Conservation (phyloP, 2,797 vertebrate genomes). For the Pteronotus mesoamericanus region DNA sequence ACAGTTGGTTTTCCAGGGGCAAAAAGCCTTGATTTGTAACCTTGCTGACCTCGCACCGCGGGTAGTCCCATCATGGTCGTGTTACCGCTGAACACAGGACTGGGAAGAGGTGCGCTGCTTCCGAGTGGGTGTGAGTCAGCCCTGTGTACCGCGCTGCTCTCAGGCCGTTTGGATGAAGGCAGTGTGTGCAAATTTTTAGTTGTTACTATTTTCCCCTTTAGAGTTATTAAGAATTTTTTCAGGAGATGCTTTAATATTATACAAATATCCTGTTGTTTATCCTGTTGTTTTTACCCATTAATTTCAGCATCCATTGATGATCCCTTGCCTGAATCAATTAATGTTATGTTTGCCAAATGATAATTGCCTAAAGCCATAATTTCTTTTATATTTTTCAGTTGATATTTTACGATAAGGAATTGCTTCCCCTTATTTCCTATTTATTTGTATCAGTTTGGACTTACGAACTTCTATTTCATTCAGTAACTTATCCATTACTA, state of each 20-base stretch:
- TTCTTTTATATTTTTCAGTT: background rate
- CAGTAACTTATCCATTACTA: background rate
- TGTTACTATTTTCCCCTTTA: background rate
- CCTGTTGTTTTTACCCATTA: background rate
- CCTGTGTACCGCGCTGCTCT: background rate
- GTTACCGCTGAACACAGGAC: background rate
- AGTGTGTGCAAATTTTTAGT: background rate
- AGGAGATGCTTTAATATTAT: background rate
- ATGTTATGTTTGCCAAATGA: background rate
- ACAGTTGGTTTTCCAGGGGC: background rate
- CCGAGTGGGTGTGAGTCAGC: background rate
- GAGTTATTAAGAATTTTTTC: background rate
- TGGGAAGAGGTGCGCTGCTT: background rate
- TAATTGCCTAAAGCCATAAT: background rate
- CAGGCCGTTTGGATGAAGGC: background rate
- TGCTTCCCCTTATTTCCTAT: background rate
- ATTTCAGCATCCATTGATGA: background rate
- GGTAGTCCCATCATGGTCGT: background rate
- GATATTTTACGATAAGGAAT: background rate
- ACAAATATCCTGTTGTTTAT: background rate
- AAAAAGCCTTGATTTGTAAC: background rate
- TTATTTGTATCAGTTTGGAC: background rate
- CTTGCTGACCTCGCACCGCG: background rate
- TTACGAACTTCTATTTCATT: conserved; percentile 7
- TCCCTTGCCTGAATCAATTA: conserved; percentile 4